Evolutionary conservation across 1,140 invertebrate species (phyloP).

Genomic region (Rhizoglyphus robini): DNA sequence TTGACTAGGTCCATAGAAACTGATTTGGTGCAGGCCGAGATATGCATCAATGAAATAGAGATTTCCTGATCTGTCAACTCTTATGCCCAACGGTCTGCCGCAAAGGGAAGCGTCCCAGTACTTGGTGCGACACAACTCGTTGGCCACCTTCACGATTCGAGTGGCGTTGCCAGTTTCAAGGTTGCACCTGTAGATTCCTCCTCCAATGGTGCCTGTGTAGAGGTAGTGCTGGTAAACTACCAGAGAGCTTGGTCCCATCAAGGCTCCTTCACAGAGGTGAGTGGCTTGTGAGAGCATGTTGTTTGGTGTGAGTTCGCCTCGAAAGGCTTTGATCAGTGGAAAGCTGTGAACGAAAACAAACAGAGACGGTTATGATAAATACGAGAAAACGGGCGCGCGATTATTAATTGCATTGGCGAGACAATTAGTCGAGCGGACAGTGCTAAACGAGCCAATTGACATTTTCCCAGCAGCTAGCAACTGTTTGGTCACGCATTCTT

Average conservation of each 20-base stretch:
- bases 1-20: background rate
- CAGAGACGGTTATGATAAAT: background rate
- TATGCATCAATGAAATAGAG: slow-evolving; percentile 64
- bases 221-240: slow-evolving; percentile 41
- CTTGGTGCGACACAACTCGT: slow-evolving; percentile 7
- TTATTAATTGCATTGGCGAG: too few species aligned
- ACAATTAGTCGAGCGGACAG: too few species aligned
- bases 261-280: slow-evolving; percentile 44
- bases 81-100: slow-evolving; percentile 63
- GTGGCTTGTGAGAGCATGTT: slow-evolving; percentile 45
- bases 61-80: slow-evolving; percentile 53
- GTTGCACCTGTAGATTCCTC: slow-evolving; percentile 6
- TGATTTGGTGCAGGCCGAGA: slow-evolving; percentile 40
- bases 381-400: too few species aligned
- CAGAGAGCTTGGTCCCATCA: slow-evolving; percentile 56
- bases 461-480: too few species aligned
- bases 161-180: slow-evolving; percentile 15
- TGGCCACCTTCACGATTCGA: slow-evolving; percentile 17
- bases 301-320: slow-evolving; percentile 45
- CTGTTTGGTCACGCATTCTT: too few species aligned
- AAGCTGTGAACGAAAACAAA: slow-evolving; percentile 2
- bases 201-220: slow-evolving; percentile 13
- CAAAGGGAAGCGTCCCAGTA: slow-evolving; percentile 41
- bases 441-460: too few species aligned
- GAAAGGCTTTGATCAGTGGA: slow-evolving; percentile 29